Evolutionary conservation across 2,888 invertebrate species (phyloP).

Genomic region (Cephus spinipes): DNA sequence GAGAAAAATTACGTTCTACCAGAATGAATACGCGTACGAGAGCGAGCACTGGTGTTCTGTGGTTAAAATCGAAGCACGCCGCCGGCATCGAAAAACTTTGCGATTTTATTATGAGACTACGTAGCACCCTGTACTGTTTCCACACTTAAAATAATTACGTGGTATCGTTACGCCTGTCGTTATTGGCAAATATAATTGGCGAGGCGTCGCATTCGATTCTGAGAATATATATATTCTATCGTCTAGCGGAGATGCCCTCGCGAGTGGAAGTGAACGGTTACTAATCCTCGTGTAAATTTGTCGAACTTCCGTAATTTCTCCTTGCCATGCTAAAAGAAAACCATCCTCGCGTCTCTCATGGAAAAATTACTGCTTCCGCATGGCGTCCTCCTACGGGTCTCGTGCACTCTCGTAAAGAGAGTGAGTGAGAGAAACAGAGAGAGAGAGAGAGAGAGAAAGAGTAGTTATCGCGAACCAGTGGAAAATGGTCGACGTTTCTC

Average conservation of each 20-base stretch:
- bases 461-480: slow-evolving; percentile 13
- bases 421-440: slow-evolving; percentile 19
- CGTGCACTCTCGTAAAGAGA: slow-evolving; percentile 7
- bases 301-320: not conserved
- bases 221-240: not conserved
- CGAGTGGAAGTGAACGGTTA: not conserved
- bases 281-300: not conserved
- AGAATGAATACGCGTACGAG: not conserved
- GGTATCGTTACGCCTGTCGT: not conserved
- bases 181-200: not conserved
- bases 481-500: slow-evolving; percentile 18
- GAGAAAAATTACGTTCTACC: not conserved
- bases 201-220: not conserved
- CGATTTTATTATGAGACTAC: not conserved
- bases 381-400: not conserved
- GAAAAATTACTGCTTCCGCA: not conserved
- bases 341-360: not conserved
- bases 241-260: not conserved
- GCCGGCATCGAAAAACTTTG: not conserved
- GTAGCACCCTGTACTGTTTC: not conserved
- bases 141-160: not conserved
- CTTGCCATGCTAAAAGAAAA: not conserved
- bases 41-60: not conserved
- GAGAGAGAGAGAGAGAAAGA: slow-evolving; percentile 23
- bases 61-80: not conserved